Percentiles rank a stretch among this genome's conserved stretches.
These are phyloP conservation scores for Campaea margaritaria DNA, from an alignment of 2,888 invertebrate species.

Conservation along the genomic window DNA sequence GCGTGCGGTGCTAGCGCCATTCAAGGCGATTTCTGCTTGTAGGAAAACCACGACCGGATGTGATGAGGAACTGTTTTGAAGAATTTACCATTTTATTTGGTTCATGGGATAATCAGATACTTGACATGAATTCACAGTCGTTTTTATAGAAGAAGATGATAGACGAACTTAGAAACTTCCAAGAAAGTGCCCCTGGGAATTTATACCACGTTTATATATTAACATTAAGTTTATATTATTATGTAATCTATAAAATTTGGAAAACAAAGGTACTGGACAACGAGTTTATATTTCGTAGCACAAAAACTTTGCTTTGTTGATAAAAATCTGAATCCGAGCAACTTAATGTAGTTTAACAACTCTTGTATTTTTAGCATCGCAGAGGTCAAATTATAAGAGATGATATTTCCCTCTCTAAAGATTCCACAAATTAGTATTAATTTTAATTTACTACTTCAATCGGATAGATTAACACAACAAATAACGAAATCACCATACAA, in stretches of 20 bases:
- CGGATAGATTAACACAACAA: slow-evolving; percentile 1
- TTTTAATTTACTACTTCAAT: neutral
- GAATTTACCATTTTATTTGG: slow-evolving; percentile 5
- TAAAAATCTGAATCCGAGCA: neutral
- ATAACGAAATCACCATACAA: slow-evolving; percentile 14
- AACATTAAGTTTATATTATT: too few relatives aligned
- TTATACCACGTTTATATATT: too few relatives aligned
- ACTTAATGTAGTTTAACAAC: neutral
- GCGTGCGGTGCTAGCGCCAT: slow-evolving; percentile 6
- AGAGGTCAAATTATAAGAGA: neutral
- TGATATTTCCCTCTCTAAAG: neutral
- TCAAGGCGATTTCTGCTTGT: slow-evolving; percentile 18
- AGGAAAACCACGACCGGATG: slow-evolving; percentile 29
- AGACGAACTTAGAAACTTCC: neutral
- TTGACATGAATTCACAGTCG: neutral
- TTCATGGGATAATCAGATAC: neutral
- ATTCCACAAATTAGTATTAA: neutral
- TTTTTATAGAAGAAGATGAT: too few relatives aligned
- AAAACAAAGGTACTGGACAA: too few relatives aligned
- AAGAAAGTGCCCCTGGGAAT: too few relatives aligned
- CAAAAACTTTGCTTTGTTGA: neutral
- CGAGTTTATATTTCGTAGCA: neutral
- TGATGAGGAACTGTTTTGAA: slow-evolving; percentile 13
- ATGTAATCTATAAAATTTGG: too few relatives aligned
- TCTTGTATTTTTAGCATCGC: neutral